Base-by-base conservation (phyloP, 2,797 vertebrate species). In the Thripadectes ignobilis region DNA sequence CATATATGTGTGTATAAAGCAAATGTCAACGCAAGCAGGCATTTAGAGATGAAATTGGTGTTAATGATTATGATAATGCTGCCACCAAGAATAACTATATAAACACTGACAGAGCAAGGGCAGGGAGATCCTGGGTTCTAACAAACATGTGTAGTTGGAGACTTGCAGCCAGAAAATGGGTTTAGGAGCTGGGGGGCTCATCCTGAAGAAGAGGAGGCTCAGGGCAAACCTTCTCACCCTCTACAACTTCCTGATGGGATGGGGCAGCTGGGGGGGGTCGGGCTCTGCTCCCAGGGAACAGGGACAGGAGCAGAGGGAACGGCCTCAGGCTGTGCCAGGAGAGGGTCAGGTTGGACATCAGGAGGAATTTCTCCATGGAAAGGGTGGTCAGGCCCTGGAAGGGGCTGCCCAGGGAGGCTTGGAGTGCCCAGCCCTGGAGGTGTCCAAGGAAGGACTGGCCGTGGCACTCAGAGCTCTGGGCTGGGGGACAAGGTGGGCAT, bases 1-100 rank as follows among this genome's bases (percentile, higher is more conserved):
- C 3, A 0, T 62, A 21, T 23, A 19, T 51, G n/a, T 51, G 84
- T 66, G 79, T 48, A 45, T 5, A 51, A 59, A 80, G 88, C 26
- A 89, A 94, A 96, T 89, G 92, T 76, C 92, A 93, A 12, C 2
- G 49, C 62, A 62, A 62, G 65, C 67, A 88, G 82, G 68, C 36
- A 13, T 69, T 82, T 83, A 76, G 39, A 93, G 88, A 43, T 36
- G 55, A 62, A 94, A 90, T 26, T 55, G 41, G 48, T 67, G 79
- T 43, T 95, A 77, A 88, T 55, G 85, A 79, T 91, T 69, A 51
- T 85, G 79, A 16, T 92, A 77, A 80, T n/a, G 78, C 54, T 89
- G 63, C 78, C 59, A 51, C 71, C 78, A 61, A 57, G 77, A 87
- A 85, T 78, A 48, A 86, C 89, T 67, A 9, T 46, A 41, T 39